Conservation (phyloP, 2,797 vertebrate species). For the Aselliscus stoliczkanus region DNA sequence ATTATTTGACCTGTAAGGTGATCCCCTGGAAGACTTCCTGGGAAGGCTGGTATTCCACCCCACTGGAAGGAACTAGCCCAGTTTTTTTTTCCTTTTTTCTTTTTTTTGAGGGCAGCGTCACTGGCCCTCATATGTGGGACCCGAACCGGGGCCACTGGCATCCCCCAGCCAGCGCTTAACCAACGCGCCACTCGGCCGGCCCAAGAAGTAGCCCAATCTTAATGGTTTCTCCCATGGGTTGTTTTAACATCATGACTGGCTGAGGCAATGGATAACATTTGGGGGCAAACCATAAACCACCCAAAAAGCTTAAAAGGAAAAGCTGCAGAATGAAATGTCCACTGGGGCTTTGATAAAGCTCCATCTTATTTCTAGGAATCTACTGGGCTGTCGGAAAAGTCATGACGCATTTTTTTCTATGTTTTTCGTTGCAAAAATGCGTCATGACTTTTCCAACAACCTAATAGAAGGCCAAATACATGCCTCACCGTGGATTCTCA, state of each 20-base stretch:
- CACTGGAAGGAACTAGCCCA: background rate
- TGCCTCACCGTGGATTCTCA: background rate
- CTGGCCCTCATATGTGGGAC: no score
- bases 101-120: no score
- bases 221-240: background rate
- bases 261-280: background rate
- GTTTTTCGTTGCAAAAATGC: no score
- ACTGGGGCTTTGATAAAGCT: background rate
- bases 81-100: no score
- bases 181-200: no score
- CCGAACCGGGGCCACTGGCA: no score
- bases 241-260: background rate
- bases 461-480: background rate
- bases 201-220: no score
- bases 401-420: no score
- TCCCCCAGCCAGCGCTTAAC: no score
- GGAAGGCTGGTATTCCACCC: background rate
- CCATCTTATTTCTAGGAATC: background rate
- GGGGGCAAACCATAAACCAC: background rate
- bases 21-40: background rate
- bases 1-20: background rate
- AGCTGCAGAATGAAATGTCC: background rate
- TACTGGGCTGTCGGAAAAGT: no score
- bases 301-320: background rate
- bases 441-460: no score